Evolutionary conservation across 2,113 vertebrate species (phyloP), one percentile per base, ranked within the genome.

Genomic region (Cyprinodon variegatus): DNA sequence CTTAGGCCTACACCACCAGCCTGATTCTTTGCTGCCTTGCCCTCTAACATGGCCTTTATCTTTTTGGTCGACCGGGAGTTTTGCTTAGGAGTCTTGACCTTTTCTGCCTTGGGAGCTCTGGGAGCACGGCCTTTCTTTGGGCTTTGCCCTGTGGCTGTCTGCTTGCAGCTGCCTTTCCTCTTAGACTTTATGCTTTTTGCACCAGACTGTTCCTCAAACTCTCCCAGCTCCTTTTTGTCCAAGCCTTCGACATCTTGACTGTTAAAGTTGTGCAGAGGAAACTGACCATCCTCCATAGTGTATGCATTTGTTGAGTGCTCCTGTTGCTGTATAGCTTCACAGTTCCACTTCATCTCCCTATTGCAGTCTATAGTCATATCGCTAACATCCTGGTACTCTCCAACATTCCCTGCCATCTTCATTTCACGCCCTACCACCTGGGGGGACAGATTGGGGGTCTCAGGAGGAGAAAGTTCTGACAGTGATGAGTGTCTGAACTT

Each of bases 401-500:
- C 97, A 72, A 95, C 84, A 70, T 95, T 96, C 71, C 95, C 95
- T 40, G 94, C 79, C 17, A 95, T 94, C 88, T 97, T 98, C 83
- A 94, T 76, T 69, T 98, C 97, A 1, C 95, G 94, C 68, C 95
- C 96, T 72, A 95, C 92, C 88, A 98, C 97, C 92, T 98, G 97
- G 0, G 97, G 98, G 72, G 98, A 99, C 89, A 99, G 95, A 91
- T 95, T 98, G 46, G 98, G 98, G 69, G 98, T 99, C 89, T 98
- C 97, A 0, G 98, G 97, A 78, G 98, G 97, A 69, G 97, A 99
- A 85, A 98, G 96, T 89, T 99, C 97, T 5, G 97, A 98, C 87
- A 98, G 94, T 22, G 97, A 98, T 2, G 96, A 96, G 92, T 99
- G 97, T 89, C 97, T 96, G 92, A 99, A 99, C 91, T 98, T 98